Percentiles rank a stretch among this genome's conserved stretches.
phyloP scores from a whole-genome alignment of 2,113 vertebrate species.

The Gobio gobio region DNA sequence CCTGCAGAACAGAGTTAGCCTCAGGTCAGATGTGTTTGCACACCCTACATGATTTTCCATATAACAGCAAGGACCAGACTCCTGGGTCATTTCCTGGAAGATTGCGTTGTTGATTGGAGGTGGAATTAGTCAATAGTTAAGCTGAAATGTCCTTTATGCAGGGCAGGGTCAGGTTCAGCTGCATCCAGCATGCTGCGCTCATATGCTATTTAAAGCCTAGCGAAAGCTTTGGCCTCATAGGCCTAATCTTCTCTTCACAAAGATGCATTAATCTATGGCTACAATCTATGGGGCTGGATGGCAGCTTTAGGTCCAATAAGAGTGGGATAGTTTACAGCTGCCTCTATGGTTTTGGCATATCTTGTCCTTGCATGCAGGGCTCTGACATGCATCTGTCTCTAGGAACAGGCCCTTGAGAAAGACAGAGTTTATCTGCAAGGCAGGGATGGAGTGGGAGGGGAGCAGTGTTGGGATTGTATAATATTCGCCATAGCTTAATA shows the following conservation, averaged over 20 bases:
- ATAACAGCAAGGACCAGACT: conserved; percentile 43
- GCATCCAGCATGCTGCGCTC: conserved; percentile 23
- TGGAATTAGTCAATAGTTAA: conserved; percentile 49
- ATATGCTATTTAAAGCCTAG: conserved; percentile 50
- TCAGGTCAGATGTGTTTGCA: conserved; percentile 22
- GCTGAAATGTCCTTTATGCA: conserved; percentile 51
- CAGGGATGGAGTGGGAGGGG: not conserved
- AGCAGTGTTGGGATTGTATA: conserved; percentile 20
- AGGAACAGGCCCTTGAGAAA: not conserved
- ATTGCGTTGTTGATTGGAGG: conserved; percentile 41
- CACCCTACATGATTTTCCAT: conserved; percentile 58
- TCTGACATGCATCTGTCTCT: conserved; percentile 6
- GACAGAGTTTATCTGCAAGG: conserved; percentile 6
- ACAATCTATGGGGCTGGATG: conserved; percentile 10
- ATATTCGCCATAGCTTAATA: conserved; percentile 21
- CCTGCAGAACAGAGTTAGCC: conserved; percentile 8
- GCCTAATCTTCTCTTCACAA: conserved; percentile 55
- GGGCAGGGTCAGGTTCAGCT: conserved; percentile 38
- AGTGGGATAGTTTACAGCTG: not conserved
- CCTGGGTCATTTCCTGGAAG: conserved; percentile 32
- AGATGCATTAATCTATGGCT: conserved; percentile 55
- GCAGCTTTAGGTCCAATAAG: not conserved
- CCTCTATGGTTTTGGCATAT: not conserved
- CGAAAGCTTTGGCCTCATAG: conserved; percentile 47
- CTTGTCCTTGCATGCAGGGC: not conserved